Evolutionary conservation across 1,140 invertebrate species (phyloP), one percentile per base, ranked within the genome.

Genomic region (Lepeophtheirus salmonis): DNA sequence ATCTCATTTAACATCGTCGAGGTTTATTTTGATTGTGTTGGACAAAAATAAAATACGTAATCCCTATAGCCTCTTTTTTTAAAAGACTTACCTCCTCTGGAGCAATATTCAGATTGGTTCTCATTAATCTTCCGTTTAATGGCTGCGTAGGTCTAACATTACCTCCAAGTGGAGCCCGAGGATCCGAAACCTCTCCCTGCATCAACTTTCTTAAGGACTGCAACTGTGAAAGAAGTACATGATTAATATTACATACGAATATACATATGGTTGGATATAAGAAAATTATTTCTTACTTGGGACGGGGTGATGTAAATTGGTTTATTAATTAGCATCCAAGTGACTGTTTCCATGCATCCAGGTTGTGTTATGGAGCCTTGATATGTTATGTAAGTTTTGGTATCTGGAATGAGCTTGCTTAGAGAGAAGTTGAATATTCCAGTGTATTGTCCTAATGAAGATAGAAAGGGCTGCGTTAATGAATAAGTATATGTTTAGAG

Each of bases 281-380:
- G 25, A 18, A 23, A 30, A 17, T 2, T 16, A 52, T 18, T 6
- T 26, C 55, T 24, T 57, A 57, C 55, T 30, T 57, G 55, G 13
- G 21, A 23, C 3, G 67, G 41, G 13, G 63, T 64, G 50, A 66
- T 65, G 62, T 77, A 76, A 49, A 77, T 68, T 10, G 75, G 75
- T 60, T 72, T 72, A 63, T 76, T 76, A 55, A 74, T 66, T 16
- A 76, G 65, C 18, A 77, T 69, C 74, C 74, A 76, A 23, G 73
- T 76, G 13, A 75, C 70, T 1, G 73, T 76, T 63, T 76, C 59
- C 24, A 86, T 88, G 72, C 87, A 90, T 22, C 84, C 86, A 2
- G 91, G 91, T 75, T 89, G 88, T 56, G 91, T 96, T 25, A 88
- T 86, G 57, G 88, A 92, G 17, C 91, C 91, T 70, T 96, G 91